phyloP scores from a whole-genome alignment of 2,113 vertebrate genomes.

The Leptosomus discolor region DNA sequence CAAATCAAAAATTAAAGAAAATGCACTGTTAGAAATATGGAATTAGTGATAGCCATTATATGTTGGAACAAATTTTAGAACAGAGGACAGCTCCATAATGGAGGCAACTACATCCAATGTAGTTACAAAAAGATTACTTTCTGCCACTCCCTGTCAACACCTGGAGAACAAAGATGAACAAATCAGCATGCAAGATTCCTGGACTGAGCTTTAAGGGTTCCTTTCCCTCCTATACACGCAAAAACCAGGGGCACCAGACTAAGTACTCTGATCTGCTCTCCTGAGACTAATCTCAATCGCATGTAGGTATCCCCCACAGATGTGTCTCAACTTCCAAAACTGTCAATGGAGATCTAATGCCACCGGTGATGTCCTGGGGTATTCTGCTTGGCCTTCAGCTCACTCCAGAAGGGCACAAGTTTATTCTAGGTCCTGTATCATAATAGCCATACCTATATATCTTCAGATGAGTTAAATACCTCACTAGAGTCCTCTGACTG shows the following conservation, averaged over 20 bases:
- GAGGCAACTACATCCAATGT: background rate
- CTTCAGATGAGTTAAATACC: background rate
- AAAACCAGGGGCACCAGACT: background rate
- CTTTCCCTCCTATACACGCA: background rate
- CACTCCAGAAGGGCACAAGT: background rate
- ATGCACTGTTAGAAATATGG: background rate
- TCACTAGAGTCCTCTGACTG: background rate
- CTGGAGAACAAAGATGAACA: background rate
- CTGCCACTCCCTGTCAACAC: accelerated
- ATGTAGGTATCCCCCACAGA: background rate
- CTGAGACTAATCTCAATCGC: background rate
- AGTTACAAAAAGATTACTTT: background rate
- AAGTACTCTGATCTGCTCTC: background rate
- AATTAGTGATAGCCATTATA: background rate
- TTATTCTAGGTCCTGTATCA: background rate
- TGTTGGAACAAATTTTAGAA: background rate
- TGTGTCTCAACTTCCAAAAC: background rate
- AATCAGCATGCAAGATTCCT: background rate
- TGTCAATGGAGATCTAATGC: background rate
- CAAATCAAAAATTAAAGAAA: background rate
- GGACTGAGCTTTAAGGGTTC: background rate
- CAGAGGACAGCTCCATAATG: background rate
- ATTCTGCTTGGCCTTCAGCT: background rate
- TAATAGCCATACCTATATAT: background rate
- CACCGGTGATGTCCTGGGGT: too few relatives aligned